Conservation (phyloP, 2,888 invertebrate genomes). For the Watsonalla cultraria region DNA sequence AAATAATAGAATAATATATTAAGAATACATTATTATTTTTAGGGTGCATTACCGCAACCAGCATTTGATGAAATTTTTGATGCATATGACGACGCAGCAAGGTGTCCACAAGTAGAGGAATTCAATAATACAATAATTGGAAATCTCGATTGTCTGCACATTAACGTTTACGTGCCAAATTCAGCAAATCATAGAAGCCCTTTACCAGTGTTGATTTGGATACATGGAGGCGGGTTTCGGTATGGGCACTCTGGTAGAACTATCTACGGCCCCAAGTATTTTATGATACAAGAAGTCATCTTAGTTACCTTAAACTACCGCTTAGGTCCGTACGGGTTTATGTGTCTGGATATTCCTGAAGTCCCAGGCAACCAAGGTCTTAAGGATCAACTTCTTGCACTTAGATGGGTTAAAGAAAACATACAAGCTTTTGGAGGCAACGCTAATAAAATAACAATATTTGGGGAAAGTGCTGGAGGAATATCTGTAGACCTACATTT, state of each 20-base stretch:
- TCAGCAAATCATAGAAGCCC: background rate
- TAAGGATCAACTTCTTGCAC: constrained; percentile 29
- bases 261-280: constrained; percentile 25
- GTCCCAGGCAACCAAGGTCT: constrained; percentile 30
- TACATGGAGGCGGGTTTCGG: constrained; percentile 2
- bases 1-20: background rate
- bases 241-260: constrained; percentile 23
- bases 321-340: constrained; percentile 22
- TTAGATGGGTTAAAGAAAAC: constrained; percentile 31
- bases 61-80: constrained; percentile 18
- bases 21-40: background rate
- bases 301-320: constrained; percentile 25
- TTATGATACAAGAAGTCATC: constrained; percentile 23
- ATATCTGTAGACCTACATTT: constrained; percentile 15
- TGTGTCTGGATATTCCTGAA: constrained; percentile 20
- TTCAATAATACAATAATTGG: constrained; percentile 35
- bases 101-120: constrained; percentile 24
- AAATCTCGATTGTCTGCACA: constrained; percentile 69
- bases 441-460: constrained; percentile 24
- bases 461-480: constrained; percentile 22
- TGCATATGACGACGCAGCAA: constrained; percentile 20
- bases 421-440: constrained; percentile 35
- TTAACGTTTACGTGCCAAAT: constrained; percentile 8
- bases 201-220: constrained; percentile 5
- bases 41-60: constrained; percentile 9